These are phyloP conservation scores for Lethenteron camtschaticum DNA, from an alignment of 2,113 vertebrate species.

Conservation along the genomic window DNA sequence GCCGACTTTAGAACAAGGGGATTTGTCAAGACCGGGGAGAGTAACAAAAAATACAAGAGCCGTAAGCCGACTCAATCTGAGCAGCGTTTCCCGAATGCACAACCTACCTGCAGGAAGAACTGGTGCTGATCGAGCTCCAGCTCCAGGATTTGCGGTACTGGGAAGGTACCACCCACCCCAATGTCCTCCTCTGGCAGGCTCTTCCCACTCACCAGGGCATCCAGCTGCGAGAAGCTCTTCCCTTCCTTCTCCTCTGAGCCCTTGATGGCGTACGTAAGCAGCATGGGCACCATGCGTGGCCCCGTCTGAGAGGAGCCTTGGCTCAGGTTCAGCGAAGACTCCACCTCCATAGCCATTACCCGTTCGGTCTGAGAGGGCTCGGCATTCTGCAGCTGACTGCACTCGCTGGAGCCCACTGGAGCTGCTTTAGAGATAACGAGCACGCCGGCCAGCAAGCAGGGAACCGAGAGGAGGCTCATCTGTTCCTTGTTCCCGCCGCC, in stretches of 20 bases:
- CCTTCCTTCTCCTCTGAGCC: conserved; percentile 91
- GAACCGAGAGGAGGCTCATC: background rate
- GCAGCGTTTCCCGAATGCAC: no score
- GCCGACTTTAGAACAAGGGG: no score
- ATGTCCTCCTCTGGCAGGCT: conserved; percentile 82
- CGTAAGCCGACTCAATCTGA: no score
- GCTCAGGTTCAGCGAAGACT: conserved; percentile 59
- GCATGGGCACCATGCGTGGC: conserved; percentile 46
- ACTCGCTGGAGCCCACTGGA: background rate
- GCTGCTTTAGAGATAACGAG: conserved; percentile 64
- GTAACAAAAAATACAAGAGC: no score
- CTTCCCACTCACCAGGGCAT: conserved; percentile 76
- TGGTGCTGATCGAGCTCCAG: conserved; percentile 96
- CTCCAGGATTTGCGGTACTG: conserved; percentile 93
- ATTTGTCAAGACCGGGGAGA: no score
- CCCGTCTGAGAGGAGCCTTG: background rate
- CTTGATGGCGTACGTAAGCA: conserved; percentile 88
- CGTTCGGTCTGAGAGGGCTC: conserved; percentile 47
- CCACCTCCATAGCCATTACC: conserved; percentile 63
- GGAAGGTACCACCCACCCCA: conserved; percentile 26
- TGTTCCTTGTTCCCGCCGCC: conserved; percentile 79
- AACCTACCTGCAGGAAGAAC: background rate
- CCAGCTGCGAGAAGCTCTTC: conserved; percentile 92
- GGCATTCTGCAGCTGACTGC: background rate
- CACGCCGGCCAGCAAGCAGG: conserved; percentile 71